These are phyloP conservation scores for Echinometra lucunter DNA, from an alignment of 53 echinoderm and acorn worm species.

Conservation along the genomic window DNA sequence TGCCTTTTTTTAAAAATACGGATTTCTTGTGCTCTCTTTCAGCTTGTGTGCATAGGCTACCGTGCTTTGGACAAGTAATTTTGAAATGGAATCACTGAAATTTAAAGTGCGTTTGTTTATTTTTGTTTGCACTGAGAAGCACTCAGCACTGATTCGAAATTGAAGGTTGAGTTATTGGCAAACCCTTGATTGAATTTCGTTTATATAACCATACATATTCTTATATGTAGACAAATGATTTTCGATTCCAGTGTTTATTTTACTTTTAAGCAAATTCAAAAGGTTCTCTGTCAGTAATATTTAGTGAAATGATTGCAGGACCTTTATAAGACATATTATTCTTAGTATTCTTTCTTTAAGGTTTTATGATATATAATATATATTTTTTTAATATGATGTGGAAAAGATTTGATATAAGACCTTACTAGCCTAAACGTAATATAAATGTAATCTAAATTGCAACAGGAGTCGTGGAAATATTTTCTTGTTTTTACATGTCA, in stretches of 20 bases:
- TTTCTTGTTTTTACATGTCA: too few species aligned
- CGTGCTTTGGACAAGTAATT: not conserved
- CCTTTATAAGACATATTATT: not conserved
- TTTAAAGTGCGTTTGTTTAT: slow-evolving; percentile 37
- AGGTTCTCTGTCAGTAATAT: not conserved
- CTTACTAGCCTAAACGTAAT: not conserved
- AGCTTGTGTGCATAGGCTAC: not conserved
- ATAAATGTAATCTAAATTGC: too few species aligned
- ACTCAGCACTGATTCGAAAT: not conserved
- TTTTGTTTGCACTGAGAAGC: not conserved
- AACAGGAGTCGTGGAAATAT: too few species aligned
- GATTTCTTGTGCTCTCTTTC: not conserved
- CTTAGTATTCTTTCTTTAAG: not conserved
- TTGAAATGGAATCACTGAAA: not conserved
- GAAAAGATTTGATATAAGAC: too few species aligned
- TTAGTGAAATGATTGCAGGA: not conserved
- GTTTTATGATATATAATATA: not conserved
- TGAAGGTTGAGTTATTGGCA: slow-evolving; percentile 14
- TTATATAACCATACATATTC: not conserved
- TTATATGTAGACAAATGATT: not conserved
- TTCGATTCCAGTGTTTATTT: not conserved
- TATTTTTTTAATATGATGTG: not conserved
- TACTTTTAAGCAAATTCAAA: not conserved
- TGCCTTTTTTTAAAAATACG: not conserved
- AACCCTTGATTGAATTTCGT: slow-evolving; percentile 15